A percentile compares a stretch with the other conserved stretches of the same genome.
Conservation (phyloP, 2,797 vertebrate genomes). For the Hafferia zeledoni region DNA sequence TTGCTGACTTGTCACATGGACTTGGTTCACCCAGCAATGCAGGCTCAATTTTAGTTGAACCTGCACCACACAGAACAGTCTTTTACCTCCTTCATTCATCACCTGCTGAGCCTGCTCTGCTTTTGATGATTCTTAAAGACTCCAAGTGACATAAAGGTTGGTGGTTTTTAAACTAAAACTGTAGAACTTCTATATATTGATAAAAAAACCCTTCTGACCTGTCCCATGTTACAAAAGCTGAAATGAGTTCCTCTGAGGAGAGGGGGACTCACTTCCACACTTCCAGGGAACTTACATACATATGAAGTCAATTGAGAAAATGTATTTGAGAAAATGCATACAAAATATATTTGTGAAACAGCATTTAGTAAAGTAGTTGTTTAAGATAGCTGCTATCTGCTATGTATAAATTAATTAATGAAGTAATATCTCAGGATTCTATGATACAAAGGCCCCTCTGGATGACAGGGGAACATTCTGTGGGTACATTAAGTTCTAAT, state of each 20-base stretch:
- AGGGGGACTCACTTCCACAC: background rate
- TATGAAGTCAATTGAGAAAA: background rate
- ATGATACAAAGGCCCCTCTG: background rate
- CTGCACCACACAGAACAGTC: background rate
- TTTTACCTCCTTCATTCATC: background rate
- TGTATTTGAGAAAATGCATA: background rate
- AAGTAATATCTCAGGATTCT: background rate
- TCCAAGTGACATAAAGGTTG: background rate
- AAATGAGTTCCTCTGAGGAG: background rate
- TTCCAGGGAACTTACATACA: background rate
- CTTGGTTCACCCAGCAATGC: background rate
- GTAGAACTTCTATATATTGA: background rate
- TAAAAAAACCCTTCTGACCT: background rate
- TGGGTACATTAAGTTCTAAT: background rate
- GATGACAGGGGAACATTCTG: background rate
- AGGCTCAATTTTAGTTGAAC: background rate
- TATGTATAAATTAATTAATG: background rate
- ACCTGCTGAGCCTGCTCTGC: background rate
- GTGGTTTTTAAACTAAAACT: background rate
- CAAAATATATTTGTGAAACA: background rate
- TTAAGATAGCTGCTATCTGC: background rate
- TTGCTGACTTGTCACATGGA: background rate
- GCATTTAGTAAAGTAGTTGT: background rate
- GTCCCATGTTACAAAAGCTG: background rate
- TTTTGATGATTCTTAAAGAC: background rate